Conservation (phyloP, 2,888 invertebrate species). For the Oegoconia quadripuncta region DNA sequence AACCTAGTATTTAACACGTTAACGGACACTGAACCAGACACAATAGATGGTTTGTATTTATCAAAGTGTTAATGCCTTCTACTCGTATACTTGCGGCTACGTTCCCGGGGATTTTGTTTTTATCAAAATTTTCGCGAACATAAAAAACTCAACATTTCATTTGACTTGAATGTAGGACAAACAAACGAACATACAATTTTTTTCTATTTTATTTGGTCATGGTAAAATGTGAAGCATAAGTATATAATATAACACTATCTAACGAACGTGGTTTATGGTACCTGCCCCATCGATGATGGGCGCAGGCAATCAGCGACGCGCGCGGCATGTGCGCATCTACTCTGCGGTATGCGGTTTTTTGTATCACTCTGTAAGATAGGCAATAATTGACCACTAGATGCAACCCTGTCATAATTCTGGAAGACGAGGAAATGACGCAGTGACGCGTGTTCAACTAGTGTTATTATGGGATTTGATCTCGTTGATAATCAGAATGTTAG, state of each 20-base stretch:
- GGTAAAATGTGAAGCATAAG: too few species aligned
- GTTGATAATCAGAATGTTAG: constrained; percentile 16
- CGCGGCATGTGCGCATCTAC: constrained; percentile 31
- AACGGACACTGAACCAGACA: too few species aligned
- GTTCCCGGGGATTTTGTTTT: too few species aligned
- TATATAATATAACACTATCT: not conserved
- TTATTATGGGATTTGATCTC: constrained; percentile 31
- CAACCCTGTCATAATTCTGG: constrained; percentile 27
- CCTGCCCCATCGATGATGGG: not conserved
- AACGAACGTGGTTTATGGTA: not conserved
- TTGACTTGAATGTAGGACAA: too few species aligned
- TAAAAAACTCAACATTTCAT: too few species aligned
- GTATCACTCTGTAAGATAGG: constrained; percentile 42
- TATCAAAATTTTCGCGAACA: too few species aligned
- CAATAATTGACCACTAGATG: constrained; percentile 34
- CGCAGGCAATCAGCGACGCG: constrained; percentile 23
- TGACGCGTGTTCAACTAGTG: constrained; percentile 26
- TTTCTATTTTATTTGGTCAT: too few species aligned
- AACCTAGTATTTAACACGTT: too few species aligned
- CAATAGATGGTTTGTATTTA: too few species aligned
- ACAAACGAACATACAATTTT: too few species aligned
- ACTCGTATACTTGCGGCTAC: too few species aligned
- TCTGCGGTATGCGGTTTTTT: constrained; percentile 59
- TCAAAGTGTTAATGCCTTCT: too few species aligned
- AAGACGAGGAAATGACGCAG: constrained; percentile 39